Conservation (phyloP, 1,140 invertebrate species). For the Belonocnema kinseyi region DNA sequence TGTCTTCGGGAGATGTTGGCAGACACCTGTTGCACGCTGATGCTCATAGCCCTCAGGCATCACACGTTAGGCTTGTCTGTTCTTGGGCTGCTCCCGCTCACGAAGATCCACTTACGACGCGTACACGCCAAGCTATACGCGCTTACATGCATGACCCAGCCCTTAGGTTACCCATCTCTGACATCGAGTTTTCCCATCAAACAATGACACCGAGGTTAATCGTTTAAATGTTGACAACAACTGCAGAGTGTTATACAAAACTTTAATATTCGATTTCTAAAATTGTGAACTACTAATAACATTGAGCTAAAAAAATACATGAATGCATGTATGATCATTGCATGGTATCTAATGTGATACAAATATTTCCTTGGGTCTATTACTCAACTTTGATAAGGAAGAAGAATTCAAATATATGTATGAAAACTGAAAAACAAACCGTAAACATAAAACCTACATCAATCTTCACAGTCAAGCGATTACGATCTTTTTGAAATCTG, state of each 20-base stretch:
- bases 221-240: not conserved
- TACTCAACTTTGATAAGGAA: no score
- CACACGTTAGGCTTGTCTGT: no score
- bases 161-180: conserved; percentile 3
- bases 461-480: no score
- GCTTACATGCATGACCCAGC: conserved; percentile 20
- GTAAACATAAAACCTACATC: no score
- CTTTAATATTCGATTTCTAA: no score
- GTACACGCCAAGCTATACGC: not conserved
- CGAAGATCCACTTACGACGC: conserved; percentile 12
- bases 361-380: no score
- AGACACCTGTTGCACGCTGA: conserved; percentile 8
- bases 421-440: not conserved
- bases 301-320: no score
- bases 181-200: conserved; percentile 9
- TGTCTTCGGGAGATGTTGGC: not conserved
- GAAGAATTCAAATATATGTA: not conserved
- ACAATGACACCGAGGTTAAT: conserved; percentile 1
- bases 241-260: no score
- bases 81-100: not conserved
- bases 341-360: no score
- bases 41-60: not conserved
- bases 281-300: no score
- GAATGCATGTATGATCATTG: no score
- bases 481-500: no score